Conservation (phyloP, 1,140 invertebrate genomes). For the Cryptotermes secundus region DNA sequence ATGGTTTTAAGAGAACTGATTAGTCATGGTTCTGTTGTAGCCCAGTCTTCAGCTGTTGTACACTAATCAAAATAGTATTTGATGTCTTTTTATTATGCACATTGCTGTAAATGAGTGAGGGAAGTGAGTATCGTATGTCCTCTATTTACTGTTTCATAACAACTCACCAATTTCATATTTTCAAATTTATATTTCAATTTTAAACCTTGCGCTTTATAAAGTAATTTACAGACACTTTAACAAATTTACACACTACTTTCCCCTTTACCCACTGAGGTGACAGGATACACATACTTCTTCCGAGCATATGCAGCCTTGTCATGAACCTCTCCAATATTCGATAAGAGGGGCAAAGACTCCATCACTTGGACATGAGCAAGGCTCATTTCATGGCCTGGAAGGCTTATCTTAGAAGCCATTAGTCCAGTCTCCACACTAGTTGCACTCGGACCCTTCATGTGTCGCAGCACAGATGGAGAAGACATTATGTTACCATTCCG, state of each 20-base stretch:
- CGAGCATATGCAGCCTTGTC: constrained; percentile 56
- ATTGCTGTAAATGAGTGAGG: no score
- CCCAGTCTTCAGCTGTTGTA: no score
- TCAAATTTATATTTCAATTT: background rate
- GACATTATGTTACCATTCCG: constrained; percentile 6
- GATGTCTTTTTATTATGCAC: no score
- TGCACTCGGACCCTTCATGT: background rate
- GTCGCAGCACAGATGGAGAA: background rate
- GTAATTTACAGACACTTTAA: background rate
- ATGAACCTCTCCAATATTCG: constrained; percentile 49
- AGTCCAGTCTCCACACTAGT: background rate
- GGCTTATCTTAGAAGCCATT: background rate
- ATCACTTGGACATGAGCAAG: background rate
- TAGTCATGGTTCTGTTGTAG: no score
- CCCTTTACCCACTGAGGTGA: constrained; percentile 52
- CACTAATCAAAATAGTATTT: no score
- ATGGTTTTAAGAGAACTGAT: no score
- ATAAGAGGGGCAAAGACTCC: constrained; percentile 56
- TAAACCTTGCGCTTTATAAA: background rate
- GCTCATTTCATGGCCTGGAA: background rate
- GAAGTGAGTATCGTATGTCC: no score
- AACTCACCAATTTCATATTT: background rate
- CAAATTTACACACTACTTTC: constrained; percentile 56
- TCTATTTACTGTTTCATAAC: no score
- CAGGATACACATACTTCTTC: constrained; percentile 62